A percentile compares a stretch with the other conserved stretches of the same genome.
Conservation (phyloP, 2,888 invertebrate species). For the Drosophila flavopinicola region DNA sequence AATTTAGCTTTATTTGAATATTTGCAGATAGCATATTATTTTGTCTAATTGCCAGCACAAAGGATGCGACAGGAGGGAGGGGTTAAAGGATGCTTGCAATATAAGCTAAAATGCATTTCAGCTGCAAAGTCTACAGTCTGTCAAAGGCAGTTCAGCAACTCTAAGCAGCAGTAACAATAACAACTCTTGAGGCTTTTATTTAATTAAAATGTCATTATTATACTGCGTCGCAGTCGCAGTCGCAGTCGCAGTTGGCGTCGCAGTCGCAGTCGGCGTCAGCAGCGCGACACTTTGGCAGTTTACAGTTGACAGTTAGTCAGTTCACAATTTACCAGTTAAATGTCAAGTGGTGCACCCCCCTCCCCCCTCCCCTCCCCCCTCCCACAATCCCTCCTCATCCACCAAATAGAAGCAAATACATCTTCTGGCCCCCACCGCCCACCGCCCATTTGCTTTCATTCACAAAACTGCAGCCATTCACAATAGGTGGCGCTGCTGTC, state of each 20-base stretch:
- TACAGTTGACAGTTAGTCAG: constrained; percentile 19
- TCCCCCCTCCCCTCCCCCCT: too few relatives aligned
- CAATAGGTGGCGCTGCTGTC: constrained; percentile 5
- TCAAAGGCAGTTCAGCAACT: constrained; percentile 15
- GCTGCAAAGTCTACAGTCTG: not conserved
- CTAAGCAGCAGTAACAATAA: constrained; percentile 5
- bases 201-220: constrained; percentile 64
- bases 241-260: not conserved
- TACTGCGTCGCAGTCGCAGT: not conserved
- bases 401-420: too few relatives aligned
- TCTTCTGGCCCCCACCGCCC: not conserved
- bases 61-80: not conserved
- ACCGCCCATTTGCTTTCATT: not conserved
- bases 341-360: constrained; percentile 27
- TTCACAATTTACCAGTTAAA: constrained; percentile 30
- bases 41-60: constrained; percentile 14
- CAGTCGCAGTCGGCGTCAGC: not conserved
- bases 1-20: not conserved
- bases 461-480: constrained; percentile 6
- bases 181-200: constrained; percentile 38
- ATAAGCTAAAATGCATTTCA: constrained; percentile 3
- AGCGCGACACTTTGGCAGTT: constrained; percentile 16
- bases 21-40: constrained; percentile 1
- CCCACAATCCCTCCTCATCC: not conserved
- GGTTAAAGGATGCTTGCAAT: not conserved